Conservation (phyloP, 2,888 invertebrate species). For the Yponomeuta sedellus region DNA sequence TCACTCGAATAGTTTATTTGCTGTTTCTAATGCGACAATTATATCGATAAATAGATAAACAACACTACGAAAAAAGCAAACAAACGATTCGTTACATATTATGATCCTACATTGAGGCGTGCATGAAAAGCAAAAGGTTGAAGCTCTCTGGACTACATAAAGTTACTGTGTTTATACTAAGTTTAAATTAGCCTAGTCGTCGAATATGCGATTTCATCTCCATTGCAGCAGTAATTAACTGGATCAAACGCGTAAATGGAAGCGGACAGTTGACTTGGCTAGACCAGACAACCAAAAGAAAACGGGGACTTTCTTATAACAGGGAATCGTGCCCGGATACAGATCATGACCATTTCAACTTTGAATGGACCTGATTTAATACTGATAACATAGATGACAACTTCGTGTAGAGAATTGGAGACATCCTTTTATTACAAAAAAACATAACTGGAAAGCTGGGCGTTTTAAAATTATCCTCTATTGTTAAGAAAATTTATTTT, state of each 20-base stretch:
- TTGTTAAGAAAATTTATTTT: too few relatives aligned
- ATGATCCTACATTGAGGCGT: background rate
- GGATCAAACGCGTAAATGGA: slow-evolving; percentile 4
- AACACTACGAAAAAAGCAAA: too few relatives aligned
- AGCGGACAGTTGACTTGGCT: background rate
- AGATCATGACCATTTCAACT: background rate
- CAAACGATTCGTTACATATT: background rate
- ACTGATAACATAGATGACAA: background rate
- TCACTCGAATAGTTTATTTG: too few relatives aligned
- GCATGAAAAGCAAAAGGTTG: background rate
- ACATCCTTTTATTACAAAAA: background rate
- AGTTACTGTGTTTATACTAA: background rate
- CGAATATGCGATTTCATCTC: background rate
- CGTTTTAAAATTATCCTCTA: too few relatives aligned
- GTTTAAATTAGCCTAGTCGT: background rate
- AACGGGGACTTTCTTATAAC: slow-evolving; percentile 1
- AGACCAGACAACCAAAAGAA: slow-evolving; percentile 6
- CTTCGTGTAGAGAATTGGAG: background rate
- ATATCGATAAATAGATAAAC: too few relatives aligned
- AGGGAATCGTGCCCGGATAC: background rate
- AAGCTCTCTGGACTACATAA: background rate
- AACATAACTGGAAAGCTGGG: background rate
- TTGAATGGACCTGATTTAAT: background rate
- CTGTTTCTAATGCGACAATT: too few relatives aligned
- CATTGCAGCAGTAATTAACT: background rate